phyloP scores from a whole-genome alignment of 2,113 vertebrate genomes.

The Pan paniscus region DNA sequence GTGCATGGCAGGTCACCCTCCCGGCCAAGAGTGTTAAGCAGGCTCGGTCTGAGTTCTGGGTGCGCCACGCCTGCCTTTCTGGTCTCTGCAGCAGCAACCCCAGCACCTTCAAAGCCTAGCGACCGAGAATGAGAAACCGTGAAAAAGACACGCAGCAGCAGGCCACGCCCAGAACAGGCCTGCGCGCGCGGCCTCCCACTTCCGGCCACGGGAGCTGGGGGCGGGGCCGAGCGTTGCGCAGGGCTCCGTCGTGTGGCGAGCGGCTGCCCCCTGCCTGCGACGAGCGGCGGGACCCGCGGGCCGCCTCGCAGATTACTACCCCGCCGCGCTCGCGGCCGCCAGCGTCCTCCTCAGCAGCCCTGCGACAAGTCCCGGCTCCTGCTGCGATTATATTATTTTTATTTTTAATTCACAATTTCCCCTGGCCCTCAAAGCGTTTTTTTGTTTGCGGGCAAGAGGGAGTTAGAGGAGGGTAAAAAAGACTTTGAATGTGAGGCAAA shows the following conservation, averaged over 20 bases:
- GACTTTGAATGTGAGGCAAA: neutral
- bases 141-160: rapidly evolving
- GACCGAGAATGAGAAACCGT: rapidly evolving
- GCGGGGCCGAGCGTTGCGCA: rapidly evolving
- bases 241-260: neutral
- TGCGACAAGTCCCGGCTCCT: rapidly evolving
- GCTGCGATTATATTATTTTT: neutral
- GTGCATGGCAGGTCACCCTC: rapidly evolving
- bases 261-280: too few relatives aligned
- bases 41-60: too few relatives aligned
- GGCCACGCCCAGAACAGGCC: rapidly evolving
- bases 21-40: neutral
- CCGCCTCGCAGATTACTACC: rapidly evolving
- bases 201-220: neutral
- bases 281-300: too few relatives aligned
- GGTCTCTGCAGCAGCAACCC: rapidly evolving
- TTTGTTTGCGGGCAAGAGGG: neutral
- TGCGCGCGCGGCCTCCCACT: rapidly evolving
- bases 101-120: rapidly evolving
- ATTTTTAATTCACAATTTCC: neutral
- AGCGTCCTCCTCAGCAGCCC: rapidly evolving
- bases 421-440: neutral
- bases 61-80: rapidly evolving
- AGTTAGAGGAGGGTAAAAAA: neutral
- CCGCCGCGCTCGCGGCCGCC: rapidly evolving